Percentiles rank a stretch among this genome's conserved stretches.
These are phyloP conservation scores for Lepilemur septentrionalis DNA, from an alignment of 2,797 vertebrate genomes.

Conservation along the genomic window DNA sequence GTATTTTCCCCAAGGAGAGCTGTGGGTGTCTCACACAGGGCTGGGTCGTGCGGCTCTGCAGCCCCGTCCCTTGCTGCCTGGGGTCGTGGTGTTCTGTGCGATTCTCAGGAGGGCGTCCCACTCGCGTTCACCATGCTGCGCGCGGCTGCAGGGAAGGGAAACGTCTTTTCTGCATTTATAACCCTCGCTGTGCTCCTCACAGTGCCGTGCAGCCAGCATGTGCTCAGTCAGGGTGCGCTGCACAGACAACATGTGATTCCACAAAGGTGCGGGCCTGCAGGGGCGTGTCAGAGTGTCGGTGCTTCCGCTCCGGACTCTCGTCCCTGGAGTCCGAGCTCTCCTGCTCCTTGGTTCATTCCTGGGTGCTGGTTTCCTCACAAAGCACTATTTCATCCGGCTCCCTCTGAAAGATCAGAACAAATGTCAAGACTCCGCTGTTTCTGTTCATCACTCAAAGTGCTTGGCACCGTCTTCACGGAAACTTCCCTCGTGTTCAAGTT, in stretches of 20 bases:
- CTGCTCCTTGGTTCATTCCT: neutral
- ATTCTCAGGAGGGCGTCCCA: neutral
- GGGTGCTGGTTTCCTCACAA: neutral
- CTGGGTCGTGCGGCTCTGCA: rapidly evolving
- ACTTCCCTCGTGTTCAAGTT: neutral
- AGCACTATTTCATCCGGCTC: neutral
- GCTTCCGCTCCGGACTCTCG: rapidly evolving
- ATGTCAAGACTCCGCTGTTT: slow-evolving; percentile 24
- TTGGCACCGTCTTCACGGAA: neutral
- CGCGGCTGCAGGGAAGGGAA: neutral
- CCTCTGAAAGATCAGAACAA: slow-evolving; percentile 29
- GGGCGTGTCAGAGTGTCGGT: neutral
- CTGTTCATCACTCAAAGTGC: neutral
- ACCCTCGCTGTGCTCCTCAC: rapidly evolving
- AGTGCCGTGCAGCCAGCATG: too few species aligned
- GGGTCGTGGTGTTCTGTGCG: rapidly evolving
- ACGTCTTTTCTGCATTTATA: rapidly evolving
- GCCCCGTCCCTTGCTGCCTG: rapidly evolving
- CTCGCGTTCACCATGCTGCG: rapidly evolving
- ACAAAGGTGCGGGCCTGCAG: neutral
- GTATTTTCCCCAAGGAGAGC: neutral
- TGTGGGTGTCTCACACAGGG: rapidly evolving
- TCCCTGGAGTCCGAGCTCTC: neutral
- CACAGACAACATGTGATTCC: too few species aligned
- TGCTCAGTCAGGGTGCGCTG: rapidly evolving